Conservation (phyloP, 1,140 invertebrate genomes). For the Cryptotermes secundus region DNA sequence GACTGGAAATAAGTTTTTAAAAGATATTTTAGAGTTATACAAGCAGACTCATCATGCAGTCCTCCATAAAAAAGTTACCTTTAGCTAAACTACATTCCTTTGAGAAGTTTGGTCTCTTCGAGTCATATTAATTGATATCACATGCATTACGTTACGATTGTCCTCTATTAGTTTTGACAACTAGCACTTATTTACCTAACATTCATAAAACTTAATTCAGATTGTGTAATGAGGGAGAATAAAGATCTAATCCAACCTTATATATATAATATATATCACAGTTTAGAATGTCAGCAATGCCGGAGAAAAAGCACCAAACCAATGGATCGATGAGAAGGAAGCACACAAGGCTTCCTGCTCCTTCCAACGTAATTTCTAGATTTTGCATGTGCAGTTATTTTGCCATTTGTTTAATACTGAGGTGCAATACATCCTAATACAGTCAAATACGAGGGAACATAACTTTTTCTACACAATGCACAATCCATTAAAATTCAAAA, state of each 20-base stretch:
- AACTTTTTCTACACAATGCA: background rate
- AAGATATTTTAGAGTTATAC: constrained; percentile 24
- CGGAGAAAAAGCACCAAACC: constrained; percentile 30
- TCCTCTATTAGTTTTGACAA: constrained; percentile 31
- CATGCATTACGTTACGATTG: constrained; percentile 34
- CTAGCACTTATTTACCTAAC: constrained; percentile 26
- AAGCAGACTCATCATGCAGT: constrained; percentile 25
- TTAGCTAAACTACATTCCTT: constrained; percentile 31
- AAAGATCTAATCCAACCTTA: constrained; percentile 2
- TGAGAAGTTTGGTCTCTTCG: constrained; percentile 32
- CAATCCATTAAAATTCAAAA: background rate
- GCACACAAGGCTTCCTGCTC: background rate
- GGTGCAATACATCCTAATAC: constrained; percentile 4
- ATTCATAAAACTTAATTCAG: constrained; percentile 17
- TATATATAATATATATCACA: constrained; percentile 25
- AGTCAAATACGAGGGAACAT: background rate
- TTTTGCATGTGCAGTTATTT: constrained; percentile 2
- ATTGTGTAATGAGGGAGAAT: background rate
- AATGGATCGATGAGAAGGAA: background rate
- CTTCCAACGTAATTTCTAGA: background rate
- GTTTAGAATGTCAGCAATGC: constrained; percentile 30
- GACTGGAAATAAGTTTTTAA: constrained; percentile 21
- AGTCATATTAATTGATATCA: constrained; percentile 33
- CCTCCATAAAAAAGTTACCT: constrained; percentile 25
- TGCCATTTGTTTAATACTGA: background rate